phyloP scores from a whole-genome alignment of 2,113 vertebrate species.

The Rousettus leschenaultii region DNA sequence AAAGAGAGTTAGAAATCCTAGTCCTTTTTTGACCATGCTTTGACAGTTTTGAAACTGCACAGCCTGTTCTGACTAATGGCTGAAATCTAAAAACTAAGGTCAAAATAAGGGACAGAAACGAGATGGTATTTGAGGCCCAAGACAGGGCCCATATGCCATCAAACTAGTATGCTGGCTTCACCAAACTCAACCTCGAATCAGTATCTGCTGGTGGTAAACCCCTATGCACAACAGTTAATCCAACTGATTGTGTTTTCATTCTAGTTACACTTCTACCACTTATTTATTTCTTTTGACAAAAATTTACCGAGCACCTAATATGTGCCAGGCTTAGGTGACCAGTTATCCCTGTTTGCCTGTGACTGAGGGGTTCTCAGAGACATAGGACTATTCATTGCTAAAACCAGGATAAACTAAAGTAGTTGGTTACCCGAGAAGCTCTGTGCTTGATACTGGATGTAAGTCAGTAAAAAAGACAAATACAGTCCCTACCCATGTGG shows the following conservation, averaged over 20 bases:
- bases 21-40: neutral
- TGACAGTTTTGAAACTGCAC: neutral
- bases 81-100: neutral
- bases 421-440: neutral
- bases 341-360: neutral
- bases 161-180: neutral
- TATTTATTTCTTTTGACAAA: constrained; percentile 3
- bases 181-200: neutral
- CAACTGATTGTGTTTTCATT: neutral
- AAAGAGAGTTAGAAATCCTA: constrained; percentile 31
- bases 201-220: neutral
- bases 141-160: neutral
- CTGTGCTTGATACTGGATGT: neutral
- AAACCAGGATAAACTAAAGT: neutral
- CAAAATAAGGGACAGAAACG: constrained; percentile 22
- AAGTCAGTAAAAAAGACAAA: neutral
- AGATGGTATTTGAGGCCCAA: neutral
- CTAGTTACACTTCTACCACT: neutral
- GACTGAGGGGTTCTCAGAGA: neutral
- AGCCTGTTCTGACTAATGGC: neutral
- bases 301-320: neutral
- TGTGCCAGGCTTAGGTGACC: neutral
- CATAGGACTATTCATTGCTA: neutral
- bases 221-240: neutral
- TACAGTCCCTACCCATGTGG: neutral